Evolutionary conservation across 2,888 invertebrate species (phyloP).

Genomic region (Cynaeus angustus): DNA sequence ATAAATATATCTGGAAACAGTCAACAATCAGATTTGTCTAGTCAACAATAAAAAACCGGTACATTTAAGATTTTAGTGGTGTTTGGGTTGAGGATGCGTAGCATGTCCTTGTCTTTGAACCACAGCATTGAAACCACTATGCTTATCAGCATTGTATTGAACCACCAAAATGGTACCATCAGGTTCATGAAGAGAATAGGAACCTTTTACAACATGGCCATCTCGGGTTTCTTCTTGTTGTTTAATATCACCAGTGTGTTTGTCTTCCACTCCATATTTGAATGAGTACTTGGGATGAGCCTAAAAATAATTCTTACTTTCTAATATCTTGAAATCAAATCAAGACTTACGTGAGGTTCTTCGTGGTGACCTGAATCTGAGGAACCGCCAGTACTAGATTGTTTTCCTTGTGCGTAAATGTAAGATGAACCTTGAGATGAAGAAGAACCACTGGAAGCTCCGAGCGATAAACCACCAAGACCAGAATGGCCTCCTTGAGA

Average conservation of each 20-base stretch:
- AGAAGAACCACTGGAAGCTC: background rate
- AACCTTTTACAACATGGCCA: slow-evolving; percentile 74
- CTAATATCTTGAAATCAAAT: background rate
- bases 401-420: background rate
- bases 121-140: slow-evolving; percentile 72
- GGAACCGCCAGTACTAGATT: background rate
- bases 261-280: slow-evolving; percentile 75
- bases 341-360: slow-evolving; percentile 5
- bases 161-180: slow-evolving; percentile 76
- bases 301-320: background rate
- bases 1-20: slow-evolving; percentile 1
- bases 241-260: slow-evolving; percentile 76
- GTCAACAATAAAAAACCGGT: background rate
- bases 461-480: background rate
- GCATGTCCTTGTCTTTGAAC: slow-evolving; percentile 73
- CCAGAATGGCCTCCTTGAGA: background rate
- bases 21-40: background rate
- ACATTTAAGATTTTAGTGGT: background rate
- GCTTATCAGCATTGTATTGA: slow-evolving; percentile 75
- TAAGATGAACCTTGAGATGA: background rate
- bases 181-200: slow-evolving; percentile 75
- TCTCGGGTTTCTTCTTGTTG: slow-evolving; percentile 74
- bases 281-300: slow-evolving; percentile 74
- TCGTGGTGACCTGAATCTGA: slow-evolving; percentile 6
- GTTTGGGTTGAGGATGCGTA: slow-evolving; percentile 42